Evolutionary conservation across 2,113 vertebrate species (phyloP).

Genomic region (Urocitellus parryii): DNA sequence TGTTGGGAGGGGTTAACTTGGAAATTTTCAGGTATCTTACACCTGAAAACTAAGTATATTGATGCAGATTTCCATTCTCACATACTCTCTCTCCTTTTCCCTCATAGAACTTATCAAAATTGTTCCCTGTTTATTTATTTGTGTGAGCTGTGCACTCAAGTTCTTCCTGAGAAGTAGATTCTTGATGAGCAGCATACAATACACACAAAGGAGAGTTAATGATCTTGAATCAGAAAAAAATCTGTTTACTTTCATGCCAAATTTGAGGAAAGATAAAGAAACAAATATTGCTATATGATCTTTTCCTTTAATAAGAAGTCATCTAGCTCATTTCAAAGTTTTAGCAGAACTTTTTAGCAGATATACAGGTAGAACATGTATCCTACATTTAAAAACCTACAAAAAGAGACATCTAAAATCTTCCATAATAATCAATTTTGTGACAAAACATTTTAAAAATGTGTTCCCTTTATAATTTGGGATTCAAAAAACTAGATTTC

Average conservation of each 20-base stretch:
- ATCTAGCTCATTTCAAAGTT: not conserved
- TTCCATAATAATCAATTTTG: not conserved
- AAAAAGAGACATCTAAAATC: not conserved
- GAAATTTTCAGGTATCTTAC: not conserved
- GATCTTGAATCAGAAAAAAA: not conserved
- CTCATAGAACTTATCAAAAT: slow-evolving; percentile 8
- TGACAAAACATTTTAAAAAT: not conserved
- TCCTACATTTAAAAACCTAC: not conserved
- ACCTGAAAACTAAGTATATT: not conserved
- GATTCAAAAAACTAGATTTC: not conserved
- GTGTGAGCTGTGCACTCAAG: not conserved
- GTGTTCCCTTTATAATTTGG: not conserved
- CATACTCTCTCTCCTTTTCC: not conserved
- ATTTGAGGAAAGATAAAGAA: not conserved
- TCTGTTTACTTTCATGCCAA: not conserved
- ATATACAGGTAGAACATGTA: not conserved
- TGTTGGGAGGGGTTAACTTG: not conserved
- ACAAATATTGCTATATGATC: not conserved
- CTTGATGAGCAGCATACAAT: not conserved
- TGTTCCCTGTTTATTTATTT: not conserved
- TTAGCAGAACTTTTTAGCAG: not conserved
- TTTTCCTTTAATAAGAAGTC: not conserved
- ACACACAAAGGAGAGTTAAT: not conserved
- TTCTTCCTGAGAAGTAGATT: not conserved
- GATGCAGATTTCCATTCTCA: not conserved